Evolutionary conservation across 2,888 invertebrate genomes (phyloP).

Genomic region (Hetaerina titia): DNA sequence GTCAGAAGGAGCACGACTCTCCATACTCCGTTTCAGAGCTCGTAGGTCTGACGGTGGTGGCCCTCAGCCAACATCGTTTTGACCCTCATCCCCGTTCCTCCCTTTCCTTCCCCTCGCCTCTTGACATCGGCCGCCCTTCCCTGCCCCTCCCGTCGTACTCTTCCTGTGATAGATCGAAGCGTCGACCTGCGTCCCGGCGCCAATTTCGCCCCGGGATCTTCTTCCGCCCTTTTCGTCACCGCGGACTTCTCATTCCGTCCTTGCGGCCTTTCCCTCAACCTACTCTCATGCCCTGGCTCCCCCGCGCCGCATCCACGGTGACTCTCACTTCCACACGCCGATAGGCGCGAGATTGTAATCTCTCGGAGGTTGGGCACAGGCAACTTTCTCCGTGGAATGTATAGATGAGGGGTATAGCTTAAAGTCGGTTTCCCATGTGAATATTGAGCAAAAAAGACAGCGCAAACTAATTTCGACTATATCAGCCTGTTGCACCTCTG

Average conservation of each 20-base stretch:
- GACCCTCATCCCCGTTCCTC: constrained; percentile 38
- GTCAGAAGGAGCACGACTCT: not conserved
- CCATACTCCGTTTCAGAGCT: not conserved
- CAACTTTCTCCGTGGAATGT: not conserved
- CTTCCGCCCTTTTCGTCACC: not conserved
- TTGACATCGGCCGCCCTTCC: not conserved
- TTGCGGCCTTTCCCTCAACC: not conserved
- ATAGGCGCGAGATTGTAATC: no score
- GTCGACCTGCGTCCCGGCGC: constrained; percentile 47
- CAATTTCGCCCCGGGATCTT: constrained; percentile 55
- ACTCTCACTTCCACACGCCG: not conserved
- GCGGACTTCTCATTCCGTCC: constrained; percentile 1
- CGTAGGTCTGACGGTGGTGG: constrained; percentile 34
- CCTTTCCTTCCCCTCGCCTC: not conserved
- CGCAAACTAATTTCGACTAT: not conserved
- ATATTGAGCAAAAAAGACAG: not conserved
- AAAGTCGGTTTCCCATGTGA: not conserved
- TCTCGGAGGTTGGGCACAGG: not conserved
- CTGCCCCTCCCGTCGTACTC: not conserved
- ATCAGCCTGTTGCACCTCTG: not conserved
- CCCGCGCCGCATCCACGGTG: not conserved
- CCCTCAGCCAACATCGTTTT: constrained; percentile 58
- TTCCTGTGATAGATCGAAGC: constrained; percentile 53
- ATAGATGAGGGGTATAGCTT: not conserved
- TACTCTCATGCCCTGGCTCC: not conserved